phyloP scores from a whole-genome alignment of 2,888 invertebrate genomes.

The Stomorhina lunata region DNA sequence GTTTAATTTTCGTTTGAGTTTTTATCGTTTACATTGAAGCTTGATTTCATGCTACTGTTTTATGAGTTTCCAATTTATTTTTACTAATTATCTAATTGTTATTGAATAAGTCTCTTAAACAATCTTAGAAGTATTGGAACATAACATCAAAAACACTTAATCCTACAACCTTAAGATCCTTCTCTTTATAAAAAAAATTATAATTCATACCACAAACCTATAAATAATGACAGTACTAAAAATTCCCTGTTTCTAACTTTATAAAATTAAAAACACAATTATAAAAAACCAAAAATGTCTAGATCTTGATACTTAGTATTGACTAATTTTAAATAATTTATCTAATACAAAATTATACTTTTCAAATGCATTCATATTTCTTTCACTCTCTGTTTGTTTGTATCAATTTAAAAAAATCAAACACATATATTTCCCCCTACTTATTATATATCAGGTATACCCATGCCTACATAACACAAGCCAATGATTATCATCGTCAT shows the following conservation, averaged over 20 bases:
- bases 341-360: background rate
- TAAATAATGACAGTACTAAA: background rate
- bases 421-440: conserved; percentile 38
- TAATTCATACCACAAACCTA: background rate
- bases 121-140: too few species aligned
- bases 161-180: too few species aligned
- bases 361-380: background rate
- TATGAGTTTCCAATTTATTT: conserved; percentile 18
- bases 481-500: conserved; percentile 79
- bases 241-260: background rate
- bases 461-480: conserved; percentile 79
- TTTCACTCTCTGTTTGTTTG: conserved; percentile 12
- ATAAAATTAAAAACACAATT: conserved; percentile 5
- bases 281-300: background rate
- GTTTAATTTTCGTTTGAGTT: background rate
- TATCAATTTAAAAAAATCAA: conserved; percentile 22
- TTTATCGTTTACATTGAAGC: conserved; percentile 32
- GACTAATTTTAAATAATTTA: conserved; percentile 21
- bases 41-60: conserved; percentile 15
- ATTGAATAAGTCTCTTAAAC: too few species aligned
- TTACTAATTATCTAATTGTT: too few species aligned
- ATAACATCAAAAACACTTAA: too few species aligned
- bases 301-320: background rate
- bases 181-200: too few species aligned
- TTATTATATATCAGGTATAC: conserved; percentile 75